phyloP scores from a whole-genome alignment of 2,888 invertebrate species.

The Cylloceria caligata region DNA sequence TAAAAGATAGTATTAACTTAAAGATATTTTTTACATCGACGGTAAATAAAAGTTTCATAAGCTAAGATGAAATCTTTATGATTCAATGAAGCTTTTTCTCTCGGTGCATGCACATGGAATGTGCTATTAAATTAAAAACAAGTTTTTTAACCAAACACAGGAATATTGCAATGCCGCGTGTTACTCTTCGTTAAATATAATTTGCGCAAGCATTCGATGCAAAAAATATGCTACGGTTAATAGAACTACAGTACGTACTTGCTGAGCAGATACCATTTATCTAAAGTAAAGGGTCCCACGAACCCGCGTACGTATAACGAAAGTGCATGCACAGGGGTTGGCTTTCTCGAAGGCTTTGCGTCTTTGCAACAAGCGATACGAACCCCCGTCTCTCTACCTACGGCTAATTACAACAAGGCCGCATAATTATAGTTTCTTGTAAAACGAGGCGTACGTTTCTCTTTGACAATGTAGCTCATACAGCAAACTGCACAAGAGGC shows the following conservation, averaged over 20 bases:
- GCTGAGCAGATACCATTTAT: constrained; percentile 12
- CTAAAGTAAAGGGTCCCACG: constrained; percentile 36
- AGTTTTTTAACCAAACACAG: neutral
- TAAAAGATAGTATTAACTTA: too few species aligned
- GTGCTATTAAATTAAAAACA: neutral
- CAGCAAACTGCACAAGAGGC: constrained; percentile 70
- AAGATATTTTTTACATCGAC: too few species aligned
- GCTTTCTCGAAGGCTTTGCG: constrained; percentile 41
- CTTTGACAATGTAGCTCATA: constrained; percentile 45
- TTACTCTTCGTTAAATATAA: neutral
- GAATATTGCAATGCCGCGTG: neutral
- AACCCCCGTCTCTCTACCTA: constrained; percentile 63
- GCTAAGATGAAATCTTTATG: too few species aligned
- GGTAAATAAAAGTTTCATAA: too few species aligned
- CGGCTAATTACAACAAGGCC: constrained; percentile 80
- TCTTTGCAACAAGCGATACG: constrained; percentile 58
- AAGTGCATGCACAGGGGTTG: constrained; percentile 24
- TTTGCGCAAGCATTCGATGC: neutral
- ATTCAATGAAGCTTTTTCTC: too few species aligned
- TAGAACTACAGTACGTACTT: neutral
- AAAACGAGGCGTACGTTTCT: constrained; percentile 69
- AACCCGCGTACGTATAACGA: neutral
- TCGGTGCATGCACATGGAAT: too few species aligned
- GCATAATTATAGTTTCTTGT: constrained; percentile 72
- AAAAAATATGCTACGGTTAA: neutral